phyloP scores from a whole-genome alignment of 2,797 vertebrate species.

The Echeneis naucrates region DNA sequence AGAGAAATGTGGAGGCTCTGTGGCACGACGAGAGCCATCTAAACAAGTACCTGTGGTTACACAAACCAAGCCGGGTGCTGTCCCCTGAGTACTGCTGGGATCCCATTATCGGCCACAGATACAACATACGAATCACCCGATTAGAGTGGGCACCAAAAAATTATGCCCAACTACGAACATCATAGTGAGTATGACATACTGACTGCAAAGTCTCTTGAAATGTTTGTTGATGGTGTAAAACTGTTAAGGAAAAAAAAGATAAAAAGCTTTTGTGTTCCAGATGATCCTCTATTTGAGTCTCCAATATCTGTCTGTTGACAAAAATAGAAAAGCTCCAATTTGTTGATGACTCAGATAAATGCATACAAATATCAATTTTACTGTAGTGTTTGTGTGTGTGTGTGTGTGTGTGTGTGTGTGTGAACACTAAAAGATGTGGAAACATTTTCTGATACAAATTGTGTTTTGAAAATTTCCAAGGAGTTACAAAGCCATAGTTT shows the following conservation, averaged over 20 bases:
- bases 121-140: slow-evolving; percentile 67
- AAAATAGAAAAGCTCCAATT: no score
- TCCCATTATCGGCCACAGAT: slow-evolving; percentile 42
- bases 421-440: no score
- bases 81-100: slow-evolving; percentile 85
- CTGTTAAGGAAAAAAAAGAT: no score
- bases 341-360: neutral
- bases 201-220: neutral
- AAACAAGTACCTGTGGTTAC: slow-evolving; percentile 80
- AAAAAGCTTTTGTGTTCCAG: no score
- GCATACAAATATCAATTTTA: neutral
- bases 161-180: slow-evolving; percentile 59
- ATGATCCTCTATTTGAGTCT: neutral
- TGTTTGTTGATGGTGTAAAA: neutral
- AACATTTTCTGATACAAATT: neutral
- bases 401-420: no score
- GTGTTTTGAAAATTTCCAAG: no score
- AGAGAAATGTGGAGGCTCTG: slow-evolving; percentile 75
- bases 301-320: no score
- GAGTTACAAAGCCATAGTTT: no score
- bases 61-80: slow-evolving; percentile 80
- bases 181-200: neutral
- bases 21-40: slow-evolving; percentile 86
- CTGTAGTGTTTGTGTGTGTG: neutral
- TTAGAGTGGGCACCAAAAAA: slow-evolving; percentile 82